Evolutionary conservation across 2,797 vertebrate genomes (phyloP).

Genomic region (Salmo trutta): DNA sequence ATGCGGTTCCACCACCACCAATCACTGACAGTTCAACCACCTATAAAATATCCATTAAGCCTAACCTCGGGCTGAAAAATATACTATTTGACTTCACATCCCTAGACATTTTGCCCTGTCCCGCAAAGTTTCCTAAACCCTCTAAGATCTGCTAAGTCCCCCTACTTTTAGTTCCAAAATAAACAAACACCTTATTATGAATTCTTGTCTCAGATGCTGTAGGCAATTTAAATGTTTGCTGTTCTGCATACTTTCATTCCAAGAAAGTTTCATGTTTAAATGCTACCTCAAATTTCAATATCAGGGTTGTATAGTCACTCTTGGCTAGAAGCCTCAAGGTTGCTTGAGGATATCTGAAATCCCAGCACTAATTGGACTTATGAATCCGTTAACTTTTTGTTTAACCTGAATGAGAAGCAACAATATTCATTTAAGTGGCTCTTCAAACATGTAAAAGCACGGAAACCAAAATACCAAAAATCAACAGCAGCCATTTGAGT

Average conservation of each 20-base stretch:
- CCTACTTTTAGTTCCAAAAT: too few species aligned
- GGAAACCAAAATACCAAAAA: neutral
- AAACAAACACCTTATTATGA: too few species aligned
- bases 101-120: too few species aligned
- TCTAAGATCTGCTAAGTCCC: too few species aligned
- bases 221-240: neutral
- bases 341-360: neutral
- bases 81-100: too few species aligned
- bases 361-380: neutral
- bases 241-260: neutral
- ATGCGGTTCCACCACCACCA: too few species aligned
- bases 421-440: neutral
- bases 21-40: too few species aligned
- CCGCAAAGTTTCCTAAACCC: too few species aligned
- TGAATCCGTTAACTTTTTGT: neutral
- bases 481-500: neutral
- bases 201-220: too few species aligned
- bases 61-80: too few species aligned
- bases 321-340: neutral
- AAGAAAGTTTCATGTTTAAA: neutral
- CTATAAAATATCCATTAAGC: too few species aligned
- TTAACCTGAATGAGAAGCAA: too few species aligned
- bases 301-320: neutral
- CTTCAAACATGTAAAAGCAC: neutral
- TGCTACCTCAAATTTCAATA: neutral